Evolutionary conservation across 53 echinoderm and acorn worm species (phyloP), one percentile per base, ranked within the genome.

Genomic region (Apostichopus leukothele): DNA sequence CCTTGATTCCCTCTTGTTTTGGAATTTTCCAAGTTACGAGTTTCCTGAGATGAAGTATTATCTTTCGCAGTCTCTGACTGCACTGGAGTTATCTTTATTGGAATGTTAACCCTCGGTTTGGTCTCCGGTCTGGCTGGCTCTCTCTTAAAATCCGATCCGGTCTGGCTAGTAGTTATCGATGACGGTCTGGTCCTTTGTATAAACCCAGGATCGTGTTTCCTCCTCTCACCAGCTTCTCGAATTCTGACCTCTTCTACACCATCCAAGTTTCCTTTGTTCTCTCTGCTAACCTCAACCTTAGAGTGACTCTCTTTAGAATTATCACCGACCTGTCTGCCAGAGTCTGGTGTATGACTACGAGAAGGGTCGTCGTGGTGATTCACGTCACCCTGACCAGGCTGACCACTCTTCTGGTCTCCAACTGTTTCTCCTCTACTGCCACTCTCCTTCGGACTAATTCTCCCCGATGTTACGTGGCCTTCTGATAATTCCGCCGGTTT

Each of bases 51-150:
- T 18, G 18, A 21, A 19, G 16, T 71, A 71, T 18, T 71, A 16
- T 71, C 16, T 71, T 6, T 18, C 20, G 1, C 18, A 13, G 20
- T 19, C 71, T 71, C 71, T 7, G 63, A 19, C 71, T 6, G 71
- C 23, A 23, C 23, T 57, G 57, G 57, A 39, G 39, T 39, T 39
- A 2, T 25, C 0, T 0, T 13, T 51, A 52, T 16, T 54, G 81
- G 81, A 22, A 81, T 81, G 59, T 18, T 52, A 81, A 18, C 18
- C 54, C 81, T 81, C 14, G 53, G 54, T 51, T 59, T 16, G 20
- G 81, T 18, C 55, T n/a, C 81, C 81, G 55, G 81, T 55, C 81
- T 21, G 54, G 18, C 53, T 81, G 59, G 81, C 53, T 81, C 10
- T 8, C n/a, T 54, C 54, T 54, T 23, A 18, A 55, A n/a, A 81